Conservation (phyloP, 2,113 vertebrate genomes). For the Cyrtonyx montezumae region DNA sequence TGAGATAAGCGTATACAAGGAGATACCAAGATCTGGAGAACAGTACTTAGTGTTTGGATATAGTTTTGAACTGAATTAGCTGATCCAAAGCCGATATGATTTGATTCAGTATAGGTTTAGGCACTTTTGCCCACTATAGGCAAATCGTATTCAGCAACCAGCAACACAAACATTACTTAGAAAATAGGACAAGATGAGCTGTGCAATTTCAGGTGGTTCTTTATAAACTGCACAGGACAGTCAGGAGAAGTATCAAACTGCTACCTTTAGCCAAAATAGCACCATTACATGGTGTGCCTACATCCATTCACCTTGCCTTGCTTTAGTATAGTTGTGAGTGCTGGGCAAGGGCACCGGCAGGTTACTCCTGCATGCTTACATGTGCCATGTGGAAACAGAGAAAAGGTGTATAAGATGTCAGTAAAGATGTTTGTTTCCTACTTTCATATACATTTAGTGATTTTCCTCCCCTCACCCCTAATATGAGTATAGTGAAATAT, state of each 20-base stretch:
- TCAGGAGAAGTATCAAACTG: neutral
- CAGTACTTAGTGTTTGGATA: fast-evolving
- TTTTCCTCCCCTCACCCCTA: fast-evolving
- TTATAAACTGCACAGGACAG: neutral
- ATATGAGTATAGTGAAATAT: neutral
- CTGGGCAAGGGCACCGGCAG: neutral
- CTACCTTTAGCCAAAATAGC: neutral
- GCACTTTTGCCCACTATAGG: neutral
- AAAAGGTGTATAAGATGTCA: neutral
- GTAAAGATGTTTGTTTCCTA: neutral
- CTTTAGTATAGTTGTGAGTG: neutral
- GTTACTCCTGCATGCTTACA: fast-evolving
- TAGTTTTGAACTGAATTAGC: neutral
- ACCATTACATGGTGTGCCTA: fast-evolving
- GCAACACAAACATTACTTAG: neutral
- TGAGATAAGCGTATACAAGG: neutral
- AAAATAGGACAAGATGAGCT: neutral
- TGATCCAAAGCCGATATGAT: neutral
- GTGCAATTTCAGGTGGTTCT: neutral
- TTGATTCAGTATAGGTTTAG: neutral
- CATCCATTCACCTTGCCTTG: neutral
- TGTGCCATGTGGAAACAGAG: fast-evolving
- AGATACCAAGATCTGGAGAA: neutral
- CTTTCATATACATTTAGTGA: too few relatives aligned
- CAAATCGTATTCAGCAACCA: neutral